Conservation (phyloP, 2,113 vertebrate species). For the Dunckerocampus dactyliophorus region DNA sequence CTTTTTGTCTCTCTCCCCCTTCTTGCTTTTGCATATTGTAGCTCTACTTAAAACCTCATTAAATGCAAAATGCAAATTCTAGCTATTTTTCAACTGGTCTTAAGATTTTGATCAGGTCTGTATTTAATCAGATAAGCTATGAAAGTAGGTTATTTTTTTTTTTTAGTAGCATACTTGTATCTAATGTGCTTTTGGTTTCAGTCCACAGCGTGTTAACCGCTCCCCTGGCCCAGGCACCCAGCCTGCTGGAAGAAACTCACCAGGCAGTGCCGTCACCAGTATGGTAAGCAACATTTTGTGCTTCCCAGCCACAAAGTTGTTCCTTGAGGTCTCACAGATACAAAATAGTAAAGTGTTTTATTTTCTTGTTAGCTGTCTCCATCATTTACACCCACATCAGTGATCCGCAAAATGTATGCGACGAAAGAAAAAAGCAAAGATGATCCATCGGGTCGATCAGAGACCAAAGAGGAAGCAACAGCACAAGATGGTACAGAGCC, state of each 20-base stretch:
- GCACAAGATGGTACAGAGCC: constrained; percentile 77
- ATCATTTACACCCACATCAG: constrained; percentile 97
- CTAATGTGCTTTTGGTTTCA: constrained; percentile 44
- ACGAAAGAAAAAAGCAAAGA: constrained; percentile 95
- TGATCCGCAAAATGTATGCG: constrained; percentile 98
- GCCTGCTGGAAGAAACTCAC: constrained; percentile 81
- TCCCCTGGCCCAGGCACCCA: constrained; percentile 84
- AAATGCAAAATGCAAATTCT: too few species aligned
- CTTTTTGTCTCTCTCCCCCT: too few species aligned
- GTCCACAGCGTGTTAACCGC: constrained; percentile 80
- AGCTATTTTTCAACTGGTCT: too few species aligned
- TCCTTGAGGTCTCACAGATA: background rate
- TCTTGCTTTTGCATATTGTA: too few species aligned
- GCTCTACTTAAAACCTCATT: too few species aligned
- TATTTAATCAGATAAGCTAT: too few species aligned
- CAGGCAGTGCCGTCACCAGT: constrained; percentile 85
- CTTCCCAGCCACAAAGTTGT: background rate
- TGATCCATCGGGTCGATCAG: constrained; percentile 75
- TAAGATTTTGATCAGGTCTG: too few species aligned
- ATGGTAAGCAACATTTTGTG: constrained; percentile 78
- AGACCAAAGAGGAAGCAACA: constrained; percentile 77
- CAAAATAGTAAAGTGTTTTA: background rate
- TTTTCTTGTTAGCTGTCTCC: constrained; percentile 82
- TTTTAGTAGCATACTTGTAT: background rate
- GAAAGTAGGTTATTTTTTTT: too few species aligned